A percentile compares a stretch with the other conserved stretches of the same genome.
Evolutionary conservation across 2,797 vertebrate genomes (phyloP).

Genomic region (Ibycter americanus): DNA sequence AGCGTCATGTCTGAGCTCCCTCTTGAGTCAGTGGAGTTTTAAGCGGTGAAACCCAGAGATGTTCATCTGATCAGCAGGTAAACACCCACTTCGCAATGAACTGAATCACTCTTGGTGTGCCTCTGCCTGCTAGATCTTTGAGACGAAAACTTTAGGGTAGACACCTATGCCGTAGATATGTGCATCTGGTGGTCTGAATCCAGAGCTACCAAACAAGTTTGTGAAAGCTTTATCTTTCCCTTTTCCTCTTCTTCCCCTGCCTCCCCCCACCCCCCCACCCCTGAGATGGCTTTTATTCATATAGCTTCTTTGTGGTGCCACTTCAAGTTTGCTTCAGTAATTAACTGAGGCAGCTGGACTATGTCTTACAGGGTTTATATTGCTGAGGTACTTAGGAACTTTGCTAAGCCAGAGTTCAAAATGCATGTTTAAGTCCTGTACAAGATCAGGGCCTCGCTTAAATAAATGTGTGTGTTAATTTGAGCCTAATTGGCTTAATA

Average conservation of each 20-base stretch:
- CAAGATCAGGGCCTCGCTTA: slow-evolving; percentile 12
- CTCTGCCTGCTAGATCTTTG: background rate
- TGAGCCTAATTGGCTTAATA: slow-evolving; percentile 49
- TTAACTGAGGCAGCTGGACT: background rate
- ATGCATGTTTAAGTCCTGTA: background rate
- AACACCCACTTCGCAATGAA: accelerated
- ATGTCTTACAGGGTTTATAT: background rate
- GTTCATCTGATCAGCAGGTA: accelerated
- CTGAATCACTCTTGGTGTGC: background rate
- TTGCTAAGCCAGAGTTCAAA: slow-evolving; percentile 11
- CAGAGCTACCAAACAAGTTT: background rate
- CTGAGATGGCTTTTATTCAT: background rate
- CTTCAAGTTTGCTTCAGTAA: background rate
- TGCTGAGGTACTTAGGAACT: background rate
- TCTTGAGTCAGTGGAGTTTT: background rate
- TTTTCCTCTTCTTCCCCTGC: background rate
- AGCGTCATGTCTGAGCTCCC: background rate
- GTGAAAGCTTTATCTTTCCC: background rate
- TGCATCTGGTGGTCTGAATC: background rate
- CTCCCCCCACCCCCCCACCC: accelerated
- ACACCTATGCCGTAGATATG: background rate
- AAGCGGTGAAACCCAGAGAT: background rate
- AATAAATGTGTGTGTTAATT: slow-evolving; percentile 44
- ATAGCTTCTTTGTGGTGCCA: background rate
- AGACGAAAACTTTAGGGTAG: background rate